Evolutionary conservation across 2,113 vertebrate genomes (phyloP).

Genomic region (Dendrocopos noguchii): DNA sequence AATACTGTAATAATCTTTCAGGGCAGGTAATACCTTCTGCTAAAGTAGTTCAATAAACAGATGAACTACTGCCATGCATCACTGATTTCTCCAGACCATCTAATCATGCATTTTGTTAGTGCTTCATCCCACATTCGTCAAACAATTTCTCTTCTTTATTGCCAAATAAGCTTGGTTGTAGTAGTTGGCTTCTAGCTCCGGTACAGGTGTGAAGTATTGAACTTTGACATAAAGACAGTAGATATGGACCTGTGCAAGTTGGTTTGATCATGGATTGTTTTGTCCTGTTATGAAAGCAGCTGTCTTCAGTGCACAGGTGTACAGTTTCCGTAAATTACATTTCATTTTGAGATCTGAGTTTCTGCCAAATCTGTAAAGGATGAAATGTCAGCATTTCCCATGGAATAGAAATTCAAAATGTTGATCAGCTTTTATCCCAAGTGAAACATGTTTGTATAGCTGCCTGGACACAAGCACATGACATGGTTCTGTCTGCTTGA

Average conservation of each 20-base stretch:
- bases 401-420: background rate
- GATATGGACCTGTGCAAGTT: background rate
- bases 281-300: background rate
- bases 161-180: background rate
- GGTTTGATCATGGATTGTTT: background rate
- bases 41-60: background rate
- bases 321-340: background rate
- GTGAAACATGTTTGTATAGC: background rate
- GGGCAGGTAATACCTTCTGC: background rate
- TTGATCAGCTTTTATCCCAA: background rate
- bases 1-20: background rate
- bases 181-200: background rate
- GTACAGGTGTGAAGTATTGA: fast-evolving
- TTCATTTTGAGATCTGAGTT: background rate
- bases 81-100: background rate
- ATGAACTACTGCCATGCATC: background rate
- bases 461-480: background rate
- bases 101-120: background rate
- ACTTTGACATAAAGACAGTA: background rate
- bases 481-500: background rate
- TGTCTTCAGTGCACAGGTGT: background rate
- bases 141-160: background rate
- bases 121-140: background rate
- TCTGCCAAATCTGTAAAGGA: background rate
- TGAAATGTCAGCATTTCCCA: background rate